A percentile compares a stretch with the other conserved stretches of the same genome.
Evolutionary conservation across 1,140 invertebrate species (phyloP).

Genomic region (Telenomus remus): DNA sequence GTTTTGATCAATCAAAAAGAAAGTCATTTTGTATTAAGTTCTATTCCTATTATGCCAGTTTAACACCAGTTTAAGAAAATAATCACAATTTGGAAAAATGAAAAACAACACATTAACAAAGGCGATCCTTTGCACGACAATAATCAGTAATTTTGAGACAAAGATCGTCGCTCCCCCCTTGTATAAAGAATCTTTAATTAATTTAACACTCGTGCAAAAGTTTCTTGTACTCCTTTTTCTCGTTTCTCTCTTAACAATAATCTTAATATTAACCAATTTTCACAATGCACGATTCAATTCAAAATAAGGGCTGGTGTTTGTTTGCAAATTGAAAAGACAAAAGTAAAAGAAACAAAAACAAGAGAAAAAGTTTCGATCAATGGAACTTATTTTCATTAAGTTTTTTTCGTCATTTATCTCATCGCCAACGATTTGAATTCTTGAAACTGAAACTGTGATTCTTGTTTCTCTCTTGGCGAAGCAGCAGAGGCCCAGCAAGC

Average conservation of each 20-base stretch:
- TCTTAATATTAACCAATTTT: conserved; percentile 53
- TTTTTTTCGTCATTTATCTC: conserved; percentile 14
- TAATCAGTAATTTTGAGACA: no score
- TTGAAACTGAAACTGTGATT: conserved; percentile 70
- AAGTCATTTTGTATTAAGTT: neutral
- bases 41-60: no score
- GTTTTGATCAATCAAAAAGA: conserved; percentile 7
- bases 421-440: conserved; percentile 26
- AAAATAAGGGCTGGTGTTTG: neutral
- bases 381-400: conserved; percentile 5
- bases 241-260: conserved; percentile 25
- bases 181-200: neutral
- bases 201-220: neutral
- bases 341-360: conserved; percentile 15
- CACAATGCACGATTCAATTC: conserved; percentile 35
- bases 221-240: conserved; percentile 31
- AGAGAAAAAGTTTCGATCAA: conserved; percentile 4
- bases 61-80: no score
- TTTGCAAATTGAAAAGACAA: no score
- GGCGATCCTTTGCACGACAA: no score
- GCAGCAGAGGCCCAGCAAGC: conserved; percentile 78
- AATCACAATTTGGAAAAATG: conserved; percentile 11
- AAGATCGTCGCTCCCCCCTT: neutral
- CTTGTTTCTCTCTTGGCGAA: conserved; percentile 73
- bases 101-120: conserved; percentile 28